Base-by-base conservation (phyloP, 2,113 vertebrate species). In the Ammodytes marinus region DNA sequence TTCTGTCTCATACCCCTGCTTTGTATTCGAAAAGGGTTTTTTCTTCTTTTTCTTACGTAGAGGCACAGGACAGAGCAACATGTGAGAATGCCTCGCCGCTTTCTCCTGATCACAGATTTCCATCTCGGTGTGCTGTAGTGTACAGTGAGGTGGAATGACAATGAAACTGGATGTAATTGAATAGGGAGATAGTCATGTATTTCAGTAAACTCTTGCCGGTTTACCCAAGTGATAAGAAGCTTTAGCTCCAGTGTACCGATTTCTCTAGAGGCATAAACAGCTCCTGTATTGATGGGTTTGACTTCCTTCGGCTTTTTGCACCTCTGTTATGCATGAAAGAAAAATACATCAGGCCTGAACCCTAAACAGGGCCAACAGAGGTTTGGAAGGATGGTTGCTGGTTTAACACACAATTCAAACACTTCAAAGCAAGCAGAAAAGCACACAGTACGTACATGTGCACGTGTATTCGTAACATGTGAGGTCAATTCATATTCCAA, bases 81-180 rank as follows among this genome's bases (percentile, higher is more conserved):
- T 65, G 68, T 77, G 77, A 85, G 59, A 86, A 80, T 72, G 67
- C 80, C 67, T 83, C 63, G 57, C 53, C 8, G 64, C 65, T 27
- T 74, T 70, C 65, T 64, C 76, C 76, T 72, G 88, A 88, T 88
- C 82, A 82, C 73, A 72, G 85, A 88, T 89, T 79, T 61, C 67
- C 68, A 86, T 88, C 86, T 86, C 55, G 11, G 59, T n/a, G 74
- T 55, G 78, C 71, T 73, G 65, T 27, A 27, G 27, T 27, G 27
- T n/a, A 71, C 79, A 61, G 58, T 82, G 69, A 78, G 42, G 52
- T 64, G 54, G 66, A 77, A 82, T 80, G 77, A 91, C 79, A 85
- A 84, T 87, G 60, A 60, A 88, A 88, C 72, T 58, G 72, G 54
- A 84, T 67, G 65, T 84, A 90, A 93, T 79, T 91, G 81, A 91